phyloP scores from a whole-genome alignment of 2,888 invertebrate genomes.

The Xylota sylvarum region DNA sequence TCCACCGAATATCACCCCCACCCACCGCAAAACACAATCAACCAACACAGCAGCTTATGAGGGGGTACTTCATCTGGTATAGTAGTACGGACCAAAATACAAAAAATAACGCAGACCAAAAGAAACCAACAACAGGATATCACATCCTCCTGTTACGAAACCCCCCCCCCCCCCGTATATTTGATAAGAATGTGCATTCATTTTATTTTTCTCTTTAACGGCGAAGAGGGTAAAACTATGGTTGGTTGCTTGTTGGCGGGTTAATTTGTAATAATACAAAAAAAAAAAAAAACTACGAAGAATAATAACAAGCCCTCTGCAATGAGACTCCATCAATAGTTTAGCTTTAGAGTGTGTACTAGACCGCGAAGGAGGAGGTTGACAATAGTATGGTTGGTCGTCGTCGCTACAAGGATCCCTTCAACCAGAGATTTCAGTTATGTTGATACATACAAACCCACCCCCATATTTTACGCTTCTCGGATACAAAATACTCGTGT shows the following conservation, averaged over 20 bases:
- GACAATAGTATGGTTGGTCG: background rate
- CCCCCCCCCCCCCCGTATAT: background rate
- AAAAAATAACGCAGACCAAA: background rate
- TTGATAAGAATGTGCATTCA: slow-evolving; percentile 18
- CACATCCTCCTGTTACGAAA: background rate
- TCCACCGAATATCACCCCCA: background rate
- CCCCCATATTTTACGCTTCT: background rate
- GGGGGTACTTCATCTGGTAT: background rate
- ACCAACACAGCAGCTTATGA: background rate
- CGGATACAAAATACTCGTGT: background rate
- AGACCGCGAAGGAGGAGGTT: background rate
- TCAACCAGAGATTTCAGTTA: slow-evolving; percentile 9
- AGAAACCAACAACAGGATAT: slow-evolving; percentile 7
- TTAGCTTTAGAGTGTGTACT: background rate
- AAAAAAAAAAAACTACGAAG: background rate
- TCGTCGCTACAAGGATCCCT: slow-evolving; percentile 17
- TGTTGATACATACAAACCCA: background rate
- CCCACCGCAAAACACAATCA: background rate
- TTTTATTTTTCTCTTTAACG: background rate
- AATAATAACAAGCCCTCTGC: background rate
- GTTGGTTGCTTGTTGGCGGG: slow-evolving; percentile 7
- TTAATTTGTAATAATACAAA: slow-evolving; percentile 25
- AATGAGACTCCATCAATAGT: slow-evolving; percentile 13
- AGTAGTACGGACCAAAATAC: background rate
- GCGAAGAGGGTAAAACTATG: slow-evolving; percentile 5